Conservation (phyloP, 2,888 invertebrate genomes). For the Ganaspis brasiliensis region DNA sequence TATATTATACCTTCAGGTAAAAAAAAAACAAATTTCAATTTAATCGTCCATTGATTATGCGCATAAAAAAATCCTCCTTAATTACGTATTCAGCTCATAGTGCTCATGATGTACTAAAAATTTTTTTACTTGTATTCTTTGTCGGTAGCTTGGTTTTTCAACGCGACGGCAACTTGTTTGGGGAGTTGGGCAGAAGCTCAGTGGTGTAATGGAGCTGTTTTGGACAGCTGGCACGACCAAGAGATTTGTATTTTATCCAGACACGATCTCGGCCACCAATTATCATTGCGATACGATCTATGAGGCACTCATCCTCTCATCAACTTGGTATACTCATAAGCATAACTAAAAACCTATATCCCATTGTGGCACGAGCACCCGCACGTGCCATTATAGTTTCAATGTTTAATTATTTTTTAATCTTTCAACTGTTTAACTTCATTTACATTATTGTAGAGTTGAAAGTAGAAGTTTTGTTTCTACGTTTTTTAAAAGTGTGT, state of each 20-base stretch:
- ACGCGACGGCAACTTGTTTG: constrained; percentile 33
- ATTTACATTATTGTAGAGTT: too few relatives aligned
- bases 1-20: neutral
- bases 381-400: constrained; percentile 20
- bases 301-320: constrained; percentile 29
- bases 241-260: constrained; percentile 49
- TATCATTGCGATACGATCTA: constrained; percentile 50
- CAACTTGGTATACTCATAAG: constrained; percentile 24
- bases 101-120: constrained; percentile 16
- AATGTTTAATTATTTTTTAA: neutral
- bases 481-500: too few relatives aligned
- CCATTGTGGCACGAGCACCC: constrained; percentile 30
- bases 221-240: constrained; percentile 31
- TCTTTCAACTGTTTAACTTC: neutral
- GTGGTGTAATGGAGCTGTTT: constrained; percentile 50
- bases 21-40: constrained; percentile 10
- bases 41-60: constrained; percentile 30
- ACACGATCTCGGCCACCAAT: constrained; percentile 53
- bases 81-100: constrained; percentile 34
- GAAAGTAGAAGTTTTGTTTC: too few relatives aligned
- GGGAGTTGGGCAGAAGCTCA: constrained; percentile 41
- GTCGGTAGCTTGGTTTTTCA: constrained; percentile 29
- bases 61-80: constrained; percentile 40
- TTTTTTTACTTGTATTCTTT: constrained; percentile 18
- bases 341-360: constrained; percentile 7